Evolutionary conservation across 2,797 vertebrate species (phyloP).

Genomic region (Manis crassicaudata): DNA sequence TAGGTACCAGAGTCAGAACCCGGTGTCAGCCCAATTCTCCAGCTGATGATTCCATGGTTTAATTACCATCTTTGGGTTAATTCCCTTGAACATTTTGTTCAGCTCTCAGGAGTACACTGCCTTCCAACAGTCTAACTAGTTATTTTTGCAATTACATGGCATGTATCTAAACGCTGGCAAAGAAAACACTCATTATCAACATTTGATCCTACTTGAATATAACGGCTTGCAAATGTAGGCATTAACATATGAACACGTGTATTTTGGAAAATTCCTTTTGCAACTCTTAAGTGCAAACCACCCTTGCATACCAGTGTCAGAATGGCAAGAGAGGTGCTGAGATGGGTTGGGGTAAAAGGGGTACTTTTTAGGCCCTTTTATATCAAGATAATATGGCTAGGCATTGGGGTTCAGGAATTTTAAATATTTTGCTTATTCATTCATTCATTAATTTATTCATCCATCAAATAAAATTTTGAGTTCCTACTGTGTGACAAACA

Average conservation of each 20-base stretch:
- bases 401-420: not conserved
- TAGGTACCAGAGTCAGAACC: slow-evolving; percentile 56
- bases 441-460: slow-evolving; percentile 25
- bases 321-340: not conserved
- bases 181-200: slow-evolving; percentile 77
- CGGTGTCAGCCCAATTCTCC: slow-evolving; percentile 25
- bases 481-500: not conserved
- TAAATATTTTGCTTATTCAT: not conserved
- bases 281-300: slow-evolving; percentile 29
- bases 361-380: slow-evolving; percentile 17
- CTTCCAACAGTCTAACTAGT: slow-evolving; percentile 70
- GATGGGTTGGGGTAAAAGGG: not conserved
- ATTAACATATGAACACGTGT: slow-evolving; percentile 48
- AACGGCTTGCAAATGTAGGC: slow-evolving; percentile 55
- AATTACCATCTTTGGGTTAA: slow-evolving; percentile 71
- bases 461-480: slow-evolving; percentile 25
- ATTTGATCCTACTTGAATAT: slow-evolving; percentile 68
- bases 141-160: slow-evolving; percentile 77
- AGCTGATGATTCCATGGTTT: slow-evolving; percentile 64
- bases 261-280: slow-evolving; percentile 55
- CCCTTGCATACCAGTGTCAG: slow-evolving; percentile 3
- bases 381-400: slow-evolving; percentile 14
- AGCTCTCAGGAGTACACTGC: slow-evolving; percentile 56
- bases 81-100: slow-evolving; percentile 71
- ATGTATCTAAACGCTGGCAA: slow-evolving; percentile 71